A percentile compares a stretch with the other conserved stretches of the same genome.
Evolutionary conservation across 2,113 vertebrate genomes (phyloP).

Genomic region (Raja brachyura): DNA sequence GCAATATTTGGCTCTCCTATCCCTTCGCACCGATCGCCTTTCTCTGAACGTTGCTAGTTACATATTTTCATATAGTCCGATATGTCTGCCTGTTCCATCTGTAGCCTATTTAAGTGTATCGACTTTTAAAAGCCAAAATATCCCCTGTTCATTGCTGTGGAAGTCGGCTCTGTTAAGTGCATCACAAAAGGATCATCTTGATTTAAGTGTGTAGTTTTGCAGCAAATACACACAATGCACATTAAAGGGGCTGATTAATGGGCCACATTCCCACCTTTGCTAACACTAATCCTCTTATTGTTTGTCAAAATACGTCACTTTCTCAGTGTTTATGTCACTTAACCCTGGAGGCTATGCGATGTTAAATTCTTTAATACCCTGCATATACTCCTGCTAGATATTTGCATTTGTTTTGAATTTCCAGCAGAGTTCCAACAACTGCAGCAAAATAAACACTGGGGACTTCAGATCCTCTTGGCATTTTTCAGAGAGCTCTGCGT

Average conservation of each 20-base stretch:
- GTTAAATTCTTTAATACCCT: conserved; percentile 33
- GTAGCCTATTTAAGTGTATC: conserved; percentile 18
- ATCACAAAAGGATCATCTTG: conserved; percentile 38
- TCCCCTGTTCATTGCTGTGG: conserved; percentile 33
- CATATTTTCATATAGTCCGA: conserved; percentile 24
- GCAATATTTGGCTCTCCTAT: neutral
- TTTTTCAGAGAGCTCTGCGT: neutral
- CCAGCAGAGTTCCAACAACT: conserved; percentile 20
- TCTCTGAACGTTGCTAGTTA: neutral
- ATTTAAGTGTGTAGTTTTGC: conserved; percentile 36
- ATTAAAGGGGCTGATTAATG: conserved; percentile 37
- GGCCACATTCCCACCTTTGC: conserved; percentile 37
- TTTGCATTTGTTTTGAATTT: conserved; percentile 32
- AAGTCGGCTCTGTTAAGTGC: conserved; percentile 34
- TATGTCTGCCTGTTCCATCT: conserved; percentile 30
- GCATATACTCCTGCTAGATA: neutral
- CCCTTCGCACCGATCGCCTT: neutral
- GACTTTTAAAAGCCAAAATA: conserved; percentile 37
- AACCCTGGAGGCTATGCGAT: conserved; percentile 26
- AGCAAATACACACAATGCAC: conserved; percentile 33
- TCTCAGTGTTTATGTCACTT: conserved; percentile 18
- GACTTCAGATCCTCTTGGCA: neutral
- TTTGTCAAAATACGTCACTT: conserved; percentile 38
- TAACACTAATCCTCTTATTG: conserved; percentile 32
- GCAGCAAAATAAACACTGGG: neutral